These are phyloP conservation scores for Octodonta nipae DNA, from an alignment of 2,888 invertebrate species.

Conservation along the genomic window DNA sequence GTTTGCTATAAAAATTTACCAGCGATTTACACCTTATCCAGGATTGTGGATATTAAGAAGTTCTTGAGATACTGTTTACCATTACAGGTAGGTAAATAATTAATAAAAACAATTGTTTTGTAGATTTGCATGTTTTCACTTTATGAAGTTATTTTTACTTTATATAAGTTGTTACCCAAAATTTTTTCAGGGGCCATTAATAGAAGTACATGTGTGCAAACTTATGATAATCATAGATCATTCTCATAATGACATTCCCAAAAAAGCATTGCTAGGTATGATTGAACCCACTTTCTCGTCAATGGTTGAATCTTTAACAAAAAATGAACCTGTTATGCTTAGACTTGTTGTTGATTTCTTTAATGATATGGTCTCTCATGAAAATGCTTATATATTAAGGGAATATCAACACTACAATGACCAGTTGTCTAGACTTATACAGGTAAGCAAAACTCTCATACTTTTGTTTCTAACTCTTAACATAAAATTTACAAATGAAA, in stretches of 20 bases:
- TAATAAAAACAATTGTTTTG: neutral
- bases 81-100: slow-evolving; percentile 40
- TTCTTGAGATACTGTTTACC: slow-evolving; percentile 49
- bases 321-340: slow-evolving; percentile 36
- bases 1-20: slow-evolving; percentile 66
- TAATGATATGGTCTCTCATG: slow-evolving; percentile 33
- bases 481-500: no score
- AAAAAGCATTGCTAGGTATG: slow-evolving; percentile 37
- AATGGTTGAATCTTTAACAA: slow-evolving; percentile 35
- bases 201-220: slow-evolving; percentile 42
- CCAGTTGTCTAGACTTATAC: slow-evolving; percentile 33
- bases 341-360: slow-evolving; percentile 43
- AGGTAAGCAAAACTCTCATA: no score
- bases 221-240: slow-evolving; percentile 41
- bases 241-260: slow-evolving; percentile 37
- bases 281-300: slow-evolving; percentile 38
- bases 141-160: no score
- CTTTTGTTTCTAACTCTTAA: no score
- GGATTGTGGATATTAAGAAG: slow-evolving; percentile 55
- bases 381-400: slow-evolving; percentile 22
- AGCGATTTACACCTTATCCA: slow-evolving; percentile 57
- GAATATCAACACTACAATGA: slow-evolving; percentile 26
- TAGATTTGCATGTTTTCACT: neutral
- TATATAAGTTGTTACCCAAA: no score
- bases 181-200: slow-evolving; percentile 29